Base-by-base conservation (phyloP, 53 echinoderm and acorn worm genomes). In the Paracentrotus lividus region DNA sequence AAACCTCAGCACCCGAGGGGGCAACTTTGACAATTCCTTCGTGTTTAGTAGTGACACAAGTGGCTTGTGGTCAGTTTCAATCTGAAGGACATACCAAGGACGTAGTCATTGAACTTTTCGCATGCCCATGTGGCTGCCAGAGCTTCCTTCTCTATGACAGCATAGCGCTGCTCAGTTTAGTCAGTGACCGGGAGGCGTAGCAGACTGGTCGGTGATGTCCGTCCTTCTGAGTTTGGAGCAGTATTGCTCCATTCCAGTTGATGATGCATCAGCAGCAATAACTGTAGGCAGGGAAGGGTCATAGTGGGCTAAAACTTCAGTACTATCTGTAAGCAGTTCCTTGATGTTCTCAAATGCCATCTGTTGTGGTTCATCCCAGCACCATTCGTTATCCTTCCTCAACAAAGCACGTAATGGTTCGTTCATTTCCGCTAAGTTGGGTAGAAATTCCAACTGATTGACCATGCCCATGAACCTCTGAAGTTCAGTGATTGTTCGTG, bases 51-150 rank as follows among this genome's bases (percentile, higher is more conserved):
- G 96, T 44, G 96, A 66, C 42, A 96, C 94, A 23, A 96, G 86
- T n/a, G 96, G 96, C 67, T 96, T 96, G 90, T 96, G 96, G 85
- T 96, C 96, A 44, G 91, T 96, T 49, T 96, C 93, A 33, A 93
- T 13, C 9, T 60, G 77, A 94, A 96, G 14, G 89, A 61, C 38
- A 96, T 32, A n/a, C 94, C 91, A 43, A 94, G 91, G 4, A 94
- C 69, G 31, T 96, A 96, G 6, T 96, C 86, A 65, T 67, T 4
- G 85, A 94, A 94, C n/a, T 85, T 94, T 44, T 94, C 91, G 66
- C 84, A 94, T 27, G 94, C 94, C 94, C 96, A 96, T 21, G 96
- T 96, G 42, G 94, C 77, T 43, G 96, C 96, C n/a, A 96, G 88
- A 32, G 94, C 94, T 72, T 94, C 94, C 42, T 95, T 94, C 34